These are phyloP conservation scores for Dasyprocta punctata DNA, from an alignment of 2,113 vertebrate species.

Conservation along the genomic window DNA sequence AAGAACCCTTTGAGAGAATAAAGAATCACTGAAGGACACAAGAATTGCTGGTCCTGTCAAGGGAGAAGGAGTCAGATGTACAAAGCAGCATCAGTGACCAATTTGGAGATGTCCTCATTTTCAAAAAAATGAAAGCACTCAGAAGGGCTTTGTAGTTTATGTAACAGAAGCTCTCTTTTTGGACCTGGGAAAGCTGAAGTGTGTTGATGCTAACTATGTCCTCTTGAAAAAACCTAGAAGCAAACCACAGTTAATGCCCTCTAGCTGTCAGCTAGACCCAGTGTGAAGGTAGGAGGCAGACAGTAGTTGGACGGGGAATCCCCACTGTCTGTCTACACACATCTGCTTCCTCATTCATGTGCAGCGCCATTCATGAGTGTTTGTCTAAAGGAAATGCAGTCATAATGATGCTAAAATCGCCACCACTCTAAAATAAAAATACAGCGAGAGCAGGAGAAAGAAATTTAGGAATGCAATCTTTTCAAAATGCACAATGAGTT, in stretches of 20 bases:
- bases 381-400: slow-evolving; percentile 37
- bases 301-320: not conserved
- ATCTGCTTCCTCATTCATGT: slow-evolving; percentile 27
- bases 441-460: not conserved
- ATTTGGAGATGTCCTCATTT: not conserved
- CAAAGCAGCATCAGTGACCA: not conserved
- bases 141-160: accelerated
- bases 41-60: not conserved
- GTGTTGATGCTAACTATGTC: not conserved
- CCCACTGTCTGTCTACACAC: not conserved
- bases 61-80: not conserved
- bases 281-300: not conserved
- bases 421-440: not conserved
- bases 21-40: not conserved
- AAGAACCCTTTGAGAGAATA: not conserved
- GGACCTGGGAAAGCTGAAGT: not conserved
- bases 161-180: not conserved
- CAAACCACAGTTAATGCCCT: not conserved
- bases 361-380: slow-evolving; percentile 47
- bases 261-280: not conserved
- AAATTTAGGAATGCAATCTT: not conserved
- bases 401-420: not conserved
- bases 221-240: not conserved
- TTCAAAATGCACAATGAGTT: not conserved
- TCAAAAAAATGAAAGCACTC: not conserved